These are phyloP conservation scores for Coregonus sp. DNA, from an alignment of 2,797 vertebrate genomes.

Conservation along the genomic window DNA sequence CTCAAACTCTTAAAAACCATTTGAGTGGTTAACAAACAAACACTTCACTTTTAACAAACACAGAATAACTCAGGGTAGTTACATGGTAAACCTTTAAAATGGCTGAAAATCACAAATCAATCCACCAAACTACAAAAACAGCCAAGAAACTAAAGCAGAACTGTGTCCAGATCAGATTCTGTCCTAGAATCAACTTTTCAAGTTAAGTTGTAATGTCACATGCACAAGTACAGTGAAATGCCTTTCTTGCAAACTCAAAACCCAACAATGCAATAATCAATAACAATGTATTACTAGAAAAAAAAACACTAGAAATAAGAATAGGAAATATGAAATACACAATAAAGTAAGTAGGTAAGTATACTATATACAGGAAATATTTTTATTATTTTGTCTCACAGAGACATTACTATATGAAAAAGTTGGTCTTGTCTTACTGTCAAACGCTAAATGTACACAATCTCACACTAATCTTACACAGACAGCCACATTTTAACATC, in stretches of 20 bases:
- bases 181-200: neutral
- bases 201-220: too few relatives aligned
- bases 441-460: neutral
- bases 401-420: neutral
- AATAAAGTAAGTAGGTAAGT: too few relatives aligned
- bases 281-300: too few relatives aligned
- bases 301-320: too few relatives aligned
- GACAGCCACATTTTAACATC: neutral
- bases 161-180: neutral
- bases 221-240: too few relatives aligned
- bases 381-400: neutral
- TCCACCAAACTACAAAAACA: neutral
- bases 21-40: neutral
- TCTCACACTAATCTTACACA: conserved; percentile 2
- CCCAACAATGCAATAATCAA: too few relatives aligned
- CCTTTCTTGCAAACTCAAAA: too few relatives aligned
- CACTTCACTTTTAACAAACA: neutral
- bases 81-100: too few relatives aligned
- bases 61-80: neutral
- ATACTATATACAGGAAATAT: too few relatives aligned
- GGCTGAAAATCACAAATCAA: neutral
- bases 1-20: neutral
- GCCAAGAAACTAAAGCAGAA: neutral
- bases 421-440: conserved; percentile 1
- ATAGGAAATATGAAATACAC: too few relatives aligned